Base-by-base conservation (phyloP, 2,888 invertebrate genomes). In the Geophilus truncorum region DNA sequence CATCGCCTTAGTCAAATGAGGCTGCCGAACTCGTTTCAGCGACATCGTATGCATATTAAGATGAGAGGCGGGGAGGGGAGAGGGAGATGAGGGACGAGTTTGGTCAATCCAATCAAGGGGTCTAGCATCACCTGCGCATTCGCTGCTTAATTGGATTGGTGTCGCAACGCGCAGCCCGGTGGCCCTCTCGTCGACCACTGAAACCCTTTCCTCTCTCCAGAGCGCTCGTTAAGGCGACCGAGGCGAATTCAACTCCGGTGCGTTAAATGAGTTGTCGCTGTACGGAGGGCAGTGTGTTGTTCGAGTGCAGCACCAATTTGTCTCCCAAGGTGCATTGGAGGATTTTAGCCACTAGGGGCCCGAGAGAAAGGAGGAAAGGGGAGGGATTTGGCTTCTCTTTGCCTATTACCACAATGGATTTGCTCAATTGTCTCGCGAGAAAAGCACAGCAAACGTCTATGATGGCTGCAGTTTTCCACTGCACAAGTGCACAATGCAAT, bases 301-400 rank as follows among this genome's bases (percentile, higher is more conserved):
- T 70, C 70, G 70, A 70, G 70, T 70, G 28, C 70, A 28, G 70
- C 70, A 70, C 70, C 70, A 70, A 70, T 70, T 70, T 70, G 70
- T 70, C 70, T 70, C 70, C 70, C 70, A 28, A 70, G 70, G 70
- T 70, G 70, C 70, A 70, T n/a, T 70, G 70, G 70, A 70, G 70
- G 70, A 70, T 70, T 70, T 70, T 70, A 70, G 70, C 70, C 70
- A 70, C 70, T 70, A 70, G 70, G 70, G 70, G 70, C 70, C 70
- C 70, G 70, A 70, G 70, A 70, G 70, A 28, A 70, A 28, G 70
- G 25, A 23, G 70, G 28, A 51, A 51, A 32, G 32, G 51, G 25
- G 70, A 28, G 70, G 70, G 70, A 70, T 70, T 70, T 70, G 70
- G 70, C 70, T 70, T 70, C 70, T 70, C 70, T 70, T 70, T 70